Percentiles rank a stretch among this genome's conserved stretches.
Evolutionary conservation across 2,888 invertebrate species (phyloP).

Genomic region (Tipula lateralis): DNA sequence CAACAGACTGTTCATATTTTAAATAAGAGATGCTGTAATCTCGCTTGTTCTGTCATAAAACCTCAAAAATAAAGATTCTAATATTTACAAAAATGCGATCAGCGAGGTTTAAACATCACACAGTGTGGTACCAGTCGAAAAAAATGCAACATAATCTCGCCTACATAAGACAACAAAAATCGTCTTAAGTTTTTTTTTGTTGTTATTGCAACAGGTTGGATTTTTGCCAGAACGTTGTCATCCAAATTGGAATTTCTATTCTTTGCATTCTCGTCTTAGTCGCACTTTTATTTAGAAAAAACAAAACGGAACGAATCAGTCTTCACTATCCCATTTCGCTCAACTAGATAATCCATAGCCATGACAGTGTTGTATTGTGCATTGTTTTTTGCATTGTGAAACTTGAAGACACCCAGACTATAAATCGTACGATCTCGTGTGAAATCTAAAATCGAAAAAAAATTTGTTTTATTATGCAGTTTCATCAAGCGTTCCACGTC

Average conservation of each 20-base stretch:
- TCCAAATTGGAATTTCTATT: not conserved
- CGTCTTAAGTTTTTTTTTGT: not conserved
- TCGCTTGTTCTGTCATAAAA: too few relatives aligned
- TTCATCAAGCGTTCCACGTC: not conserved
- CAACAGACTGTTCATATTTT: not conserved
- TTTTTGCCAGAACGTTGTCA: not conserved
- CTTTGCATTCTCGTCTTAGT: not conserved
- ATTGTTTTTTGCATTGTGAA: not conserved
- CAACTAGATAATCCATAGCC: not conserved
- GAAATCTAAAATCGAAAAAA: not conserved
- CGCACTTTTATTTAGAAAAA: not conserved
- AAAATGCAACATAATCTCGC: not conserved
- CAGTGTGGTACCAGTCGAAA: not conserved
- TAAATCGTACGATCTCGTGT: not conserved
- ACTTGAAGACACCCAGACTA: not conserved
- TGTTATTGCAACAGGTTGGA: not conserved
- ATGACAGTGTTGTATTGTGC: not conserved
- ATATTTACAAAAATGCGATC: not conserved
- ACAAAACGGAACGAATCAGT: not conserved
- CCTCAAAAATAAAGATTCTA: too few relatives aligned
- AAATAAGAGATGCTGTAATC: not conserved
- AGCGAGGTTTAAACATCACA: not conserved
- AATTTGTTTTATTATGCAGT: not conserved
- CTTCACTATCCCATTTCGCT: not conserved
- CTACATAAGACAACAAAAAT: not conserved